phyloP scores from a whole-genome alignment of 2,888 invertebrate species.

The Xestobium rufovillosum region DNA sequence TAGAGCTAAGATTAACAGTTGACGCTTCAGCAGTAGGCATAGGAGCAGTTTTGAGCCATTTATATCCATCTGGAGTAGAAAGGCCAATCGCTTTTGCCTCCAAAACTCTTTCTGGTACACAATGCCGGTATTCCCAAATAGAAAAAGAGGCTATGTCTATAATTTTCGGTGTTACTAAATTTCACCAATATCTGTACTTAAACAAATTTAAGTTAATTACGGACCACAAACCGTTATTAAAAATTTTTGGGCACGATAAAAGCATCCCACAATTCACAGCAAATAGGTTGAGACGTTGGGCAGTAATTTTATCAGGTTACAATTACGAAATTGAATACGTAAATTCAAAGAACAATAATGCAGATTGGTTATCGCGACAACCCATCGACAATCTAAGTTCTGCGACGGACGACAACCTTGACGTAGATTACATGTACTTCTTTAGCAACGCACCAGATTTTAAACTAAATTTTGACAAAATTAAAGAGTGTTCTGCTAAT shows the following conservation, averaged over 20 bases:
- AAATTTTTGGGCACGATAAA: slow-evolving; percentile 31
- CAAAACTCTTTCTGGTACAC: slow-evolving; percentile 23
- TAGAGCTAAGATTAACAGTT: slow-evolving; percentile 10
- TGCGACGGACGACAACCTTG: too few relatives aligned
- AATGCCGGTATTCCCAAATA: slow-evolving; percentile 25
- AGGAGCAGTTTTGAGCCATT: slow-evolving; percentile 28
- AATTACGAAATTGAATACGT: slow-evolving; percentile 21
- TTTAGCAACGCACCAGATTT: too few relatives aligned
- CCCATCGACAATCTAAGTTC: too few relatives aligned
- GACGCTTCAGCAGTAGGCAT: slow-evolving; percentile 21
- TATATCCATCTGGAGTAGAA: slow-evolving; percentile 26
- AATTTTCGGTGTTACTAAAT: slow-evolving; percentile 32
- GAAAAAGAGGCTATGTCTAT: slow-evolving; percentile 30
- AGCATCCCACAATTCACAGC: slow-evolving; percentile 31
- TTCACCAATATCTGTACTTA: slow-evolving; percentile 34
- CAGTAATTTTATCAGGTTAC: slow-evolving; percentile 21
- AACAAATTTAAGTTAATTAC: slow-evolving; percentile 32
- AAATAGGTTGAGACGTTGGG: slow-evolving; percentile 22
- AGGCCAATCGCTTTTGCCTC: slow-evolving; percentile 32
- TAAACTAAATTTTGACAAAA: not conserved
- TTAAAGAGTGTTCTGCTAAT: not conserved
- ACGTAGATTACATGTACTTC: too few relatives aligned
- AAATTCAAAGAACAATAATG: slow-evolving; percentile 20
- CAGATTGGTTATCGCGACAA: slow-evolving; percentile 24
- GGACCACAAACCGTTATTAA: slow-evolving; percentile 30